Base-by-base conservation (phyloP, 2,888 invertebrate species). In the Polymixis flavicincta region DNA sequence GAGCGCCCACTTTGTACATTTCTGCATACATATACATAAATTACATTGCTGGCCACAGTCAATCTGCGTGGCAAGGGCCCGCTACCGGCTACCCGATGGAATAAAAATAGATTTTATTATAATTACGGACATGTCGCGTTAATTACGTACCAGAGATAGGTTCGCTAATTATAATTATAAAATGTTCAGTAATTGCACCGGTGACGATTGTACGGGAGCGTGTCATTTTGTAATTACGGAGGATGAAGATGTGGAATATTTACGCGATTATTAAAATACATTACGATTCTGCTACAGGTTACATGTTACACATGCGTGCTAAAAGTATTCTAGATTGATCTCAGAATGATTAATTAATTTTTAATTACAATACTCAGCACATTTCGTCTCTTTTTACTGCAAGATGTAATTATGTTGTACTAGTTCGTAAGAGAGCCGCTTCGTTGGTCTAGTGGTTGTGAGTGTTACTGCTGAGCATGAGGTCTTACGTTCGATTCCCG, bases 11-110 rank as follows among this genome's bases (percentile, higher is more conserved):
- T 87, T 87, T 88, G 87, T 87, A 88, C 88, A 87, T 85, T 83
- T 85, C 87, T 88, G 90, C 90, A 90, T 90, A 89, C 80, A 88
- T 90, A 89, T 88, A 86, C 90, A 91, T 90, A 90, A 88, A 91
- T 91, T 91, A 90, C 81, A 82, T 80, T 88, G 88, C 82, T 87
- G 86, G 82, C 74, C 71, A 68, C 75, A 76, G 75, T 45, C 59
- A 76, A 75, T 65, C 69, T 78, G 76, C 71, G 68, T 66, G 73
- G 68, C 71, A n/a, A 73, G 71, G 71, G 55, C 55, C 60, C 65
- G 84, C 85, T 86, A 86, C 86, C 73, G 61, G 74, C 69, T 63
- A 67, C 73, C 64, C 79, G 71, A 86, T 86, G 82, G 77, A 83
- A 84, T 87, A 76, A 86, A 86, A 87, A 74, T 79, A 77, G 71